These are phyloP conservation scores for Tympanoctomys barrerae DNA, from an alignment of 2,797 vertebrate species.

Conservation along the genomic window DNA sequence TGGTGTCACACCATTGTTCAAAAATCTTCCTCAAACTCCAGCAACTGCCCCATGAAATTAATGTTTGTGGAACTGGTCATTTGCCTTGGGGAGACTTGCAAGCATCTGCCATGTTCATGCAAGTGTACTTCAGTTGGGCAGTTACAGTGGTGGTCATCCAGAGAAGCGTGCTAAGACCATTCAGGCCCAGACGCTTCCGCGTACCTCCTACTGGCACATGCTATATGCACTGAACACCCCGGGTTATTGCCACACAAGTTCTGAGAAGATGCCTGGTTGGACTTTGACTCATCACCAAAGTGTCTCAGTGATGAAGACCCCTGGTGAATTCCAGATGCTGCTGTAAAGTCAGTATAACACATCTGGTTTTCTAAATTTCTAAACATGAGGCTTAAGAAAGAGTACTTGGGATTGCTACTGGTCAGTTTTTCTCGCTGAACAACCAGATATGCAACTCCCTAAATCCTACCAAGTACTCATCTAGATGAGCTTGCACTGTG, in stretches of 20 bases:
- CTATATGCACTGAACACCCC: neutral
- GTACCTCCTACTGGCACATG: neutral
- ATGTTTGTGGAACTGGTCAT: too few species aligned
- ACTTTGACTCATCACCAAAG: neutral
- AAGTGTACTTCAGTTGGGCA: too few species aligned
- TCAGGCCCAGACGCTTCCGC: neutral
- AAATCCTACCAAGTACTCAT: neutral
- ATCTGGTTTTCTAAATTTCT: neutral
- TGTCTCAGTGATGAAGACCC: neutral
- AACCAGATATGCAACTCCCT: too few species aligned
- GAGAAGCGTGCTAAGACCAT: neutral
- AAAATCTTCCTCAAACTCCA: too few species aligned
- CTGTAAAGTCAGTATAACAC: neutral
- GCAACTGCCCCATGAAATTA: too few species aligned
- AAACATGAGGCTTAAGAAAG: neutral
- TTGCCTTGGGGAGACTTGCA: too few species aligned
- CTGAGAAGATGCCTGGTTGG: neutral
- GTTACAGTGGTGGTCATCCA: neutral
- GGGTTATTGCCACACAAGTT: neutral
- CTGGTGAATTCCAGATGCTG: too few species aligned
- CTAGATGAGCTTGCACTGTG: neutral
- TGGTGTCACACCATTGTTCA: too few species aligned
- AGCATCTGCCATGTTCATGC: too few species aligned
- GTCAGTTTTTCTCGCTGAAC: neutral
- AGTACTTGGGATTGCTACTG: neutral